Evolutionary conservation across 2,888 invertebrate genomes (phyloP).

Genomic region (Leucophenga montana): DNA sequence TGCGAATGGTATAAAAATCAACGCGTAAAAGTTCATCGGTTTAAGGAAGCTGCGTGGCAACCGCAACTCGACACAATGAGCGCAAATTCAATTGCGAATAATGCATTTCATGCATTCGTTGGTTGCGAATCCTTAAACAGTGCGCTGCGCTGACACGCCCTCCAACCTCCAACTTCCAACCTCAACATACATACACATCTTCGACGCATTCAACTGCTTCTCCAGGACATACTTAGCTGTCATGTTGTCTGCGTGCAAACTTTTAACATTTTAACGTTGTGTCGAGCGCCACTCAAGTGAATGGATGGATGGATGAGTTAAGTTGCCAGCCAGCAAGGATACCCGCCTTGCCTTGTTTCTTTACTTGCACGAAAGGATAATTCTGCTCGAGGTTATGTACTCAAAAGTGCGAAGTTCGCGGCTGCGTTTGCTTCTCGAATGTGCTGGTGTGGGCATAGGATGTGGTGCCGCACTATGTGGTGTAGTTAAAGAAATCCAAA

Average conservation of each 20-base stretch:
- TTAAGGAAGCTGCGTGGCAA: constrained; percentile 17
- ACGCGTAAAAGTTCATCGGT: constrained; percentile 3
- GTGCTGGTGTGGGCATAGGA: too few species aligned
- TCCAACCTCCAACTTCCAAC: constrained; percentile 52
- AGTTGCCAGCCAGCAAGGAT: not conserved
- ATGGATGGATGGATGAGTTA: not conserved
- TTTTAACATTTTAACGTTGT: constrained; percentile 55
- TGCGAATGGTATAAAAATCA: too few species aligned
- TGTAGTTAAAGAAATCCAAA: constrained; percentile 59
- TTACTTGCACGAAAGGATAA: constrained; percentile 42
- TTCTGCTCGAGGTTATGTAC: constrained; percentile 51
- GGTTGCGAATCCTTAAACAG: constrained; percentile 31
- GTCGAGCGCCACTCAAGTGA: constrained; percentile 28
- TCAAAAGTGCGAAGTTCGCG: constrained; percentile 49
- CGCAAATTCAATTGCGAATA: constrained; percentile 68
- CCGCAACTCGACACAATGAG: constrained; percentile 37
- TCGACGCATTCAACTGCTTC: not conserved
- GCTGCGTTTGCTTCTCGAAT: not conserved
- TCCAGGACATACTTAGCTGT: constrained; percentile 34
- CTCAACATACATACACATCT: constrained; percentile 37
- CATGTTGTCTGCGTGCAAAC: constrained; percentile 61
- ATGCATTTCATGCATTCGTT: constrained; percentile 58
- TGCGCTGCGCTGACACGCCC: constrained; percentile 31
- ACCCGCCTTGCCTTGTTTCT: constrained; percentile 21
- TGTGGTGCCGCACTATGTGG: constrained; percentile 21